phyloP scores from a whole-genome alignment of 2,797 vertebrate genomes.

The Sebastes matsubarae region DNA sequence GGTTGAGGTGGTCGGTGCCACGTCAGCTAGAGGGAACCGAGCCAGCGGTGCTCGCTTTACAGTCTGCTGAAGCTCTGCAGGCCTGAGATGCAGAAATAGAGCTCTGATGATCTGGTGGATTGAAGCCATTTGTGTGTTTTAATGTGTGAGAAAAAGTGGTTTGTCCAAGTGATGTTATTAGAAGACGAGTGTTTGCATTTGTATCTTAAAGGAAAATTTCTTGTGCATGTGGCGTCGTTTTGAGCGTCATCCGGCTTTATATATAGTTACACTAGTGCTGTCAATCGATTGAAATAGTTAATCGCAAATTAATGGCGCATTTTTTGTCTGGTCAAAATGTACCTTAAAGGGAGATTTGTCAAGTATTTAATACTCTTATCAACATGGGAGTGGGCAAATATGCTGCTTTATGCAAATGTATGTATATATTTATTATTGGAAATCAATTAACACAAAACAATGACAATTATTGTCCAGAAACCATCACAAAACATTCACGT shows the following conservation, averaged over 20 bases:
- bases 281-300: no score
- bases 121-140: not conserved
- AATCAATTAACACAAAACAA: no score
- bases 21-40: constrained; percentile 3
- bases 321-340: no score
- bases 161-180: not conserved
- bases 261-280: not conserved
- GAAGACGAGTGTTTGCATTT: not conserved
- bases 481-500: no score
- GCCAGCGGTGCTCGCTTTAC: not conserved
- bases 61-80: not conserved
- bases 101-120: not conserved
- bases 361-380: no score
- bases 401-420: no score
- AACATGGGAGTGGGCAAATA: no score
- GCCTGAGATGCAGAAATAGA: not conserved
- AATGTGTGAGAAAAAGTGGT: not conserved
- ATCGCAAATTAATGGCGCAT: no score
- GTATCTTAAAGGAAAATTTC: not conserved
- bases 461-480: no score
- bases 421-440: no score
- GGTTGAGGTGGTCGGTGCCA: constrained; percentile 11
- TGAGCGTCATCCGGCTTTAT: not conserved
- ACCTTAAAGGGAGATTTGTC: no score
- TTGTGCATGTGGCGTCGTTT: not conserved